Percentiles rank a stretch among this genome's conserved stretches.
Conservation (phyloP, 2,888 invertebrate species). For the Neoitamus cyanurus region DNA sequence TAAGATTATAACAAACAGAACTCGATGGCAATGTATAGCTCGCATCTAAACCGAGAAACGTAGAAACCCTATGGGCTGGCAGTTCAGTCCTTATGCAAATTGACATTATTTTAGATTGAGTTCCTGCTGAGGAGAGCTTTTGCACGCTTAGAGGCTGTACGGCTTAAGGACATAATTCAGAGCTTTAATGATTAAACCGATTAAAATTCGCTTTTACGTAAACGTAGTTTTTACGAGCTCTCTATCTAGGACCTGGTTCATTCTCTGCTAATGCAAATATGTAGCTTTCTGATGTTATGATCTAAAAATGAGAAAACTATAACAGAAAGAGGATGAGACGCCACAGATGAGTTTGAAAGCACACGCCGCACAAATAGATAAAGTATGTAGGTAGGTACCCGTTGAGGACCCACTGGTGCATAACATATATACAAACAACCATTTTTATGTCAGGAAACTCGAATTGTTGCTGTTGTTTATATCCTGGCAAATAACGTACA, state of each 20-base stretch:
- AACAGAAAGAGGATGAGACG: not conserved
- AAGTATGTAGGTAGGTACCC: not conserved
- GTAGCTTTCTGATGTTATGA: not conserved
- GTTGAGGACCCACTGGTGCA: no score
- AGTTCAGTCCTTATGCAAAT: not conserved
- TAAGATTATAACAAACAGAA: not conserved
- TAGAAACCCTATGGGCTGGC: not conserved
- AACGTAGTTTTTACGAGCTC: not conserved
- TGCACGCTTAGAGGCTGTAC: not conserved
- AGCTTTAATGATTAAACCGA: not conserved
- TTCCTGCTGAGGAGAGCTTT: not conserved
- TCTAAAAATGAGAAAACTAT: not conserved
- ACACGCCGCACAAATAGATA: not conserved
- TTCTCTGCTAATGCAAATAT: not conserved
- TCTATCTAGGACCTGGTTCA: not conserved
- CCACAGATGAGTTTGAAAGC: not conserved
- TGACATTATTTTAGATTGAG: not conserved
- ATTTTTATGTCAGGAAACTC: not conserved
- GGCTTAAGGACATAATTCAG: not conserved
- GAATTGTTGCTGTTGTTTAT: not conserved
- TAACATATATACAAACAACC: no score
- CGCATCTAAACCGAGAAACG: not conserved
- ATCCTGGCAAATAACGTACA: not conserved
- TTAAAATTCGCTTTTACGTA: not conserved
- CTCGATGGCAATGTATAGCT: not conserved